Evolutionary conservation across 2,797 vertebrate species (phyloP).

Genomic region (Prunella strophiata): DNA sequence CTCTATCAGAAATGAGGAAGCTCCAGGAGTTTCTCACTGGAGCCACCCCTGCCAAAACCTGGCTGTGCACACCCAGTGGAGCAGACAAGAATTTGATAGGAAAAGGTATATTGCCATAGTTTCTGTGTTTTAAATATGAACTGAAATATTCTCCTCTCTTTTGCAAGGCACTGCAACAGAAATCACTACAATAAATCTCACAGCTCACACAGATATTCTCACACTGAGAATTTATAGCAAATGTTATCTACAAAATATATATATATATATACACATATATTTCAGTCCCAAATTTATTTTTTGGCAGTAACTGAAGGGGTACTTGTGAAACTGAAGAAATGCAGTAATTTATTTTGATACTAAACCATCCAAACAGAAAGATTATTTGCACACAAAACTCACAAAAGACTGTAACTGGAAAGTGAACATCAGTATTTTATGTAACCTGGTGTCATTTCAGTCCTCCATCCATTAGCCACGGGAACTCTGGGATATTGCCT

Average conservation of each 20-base stretch:
- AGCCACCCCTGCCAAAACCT: neutral
- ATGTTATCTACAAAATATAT: neutral
- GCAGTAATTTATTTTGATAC: neutral
- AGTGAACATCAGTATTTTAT: neutral
- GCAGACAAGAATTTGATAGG: neutral
- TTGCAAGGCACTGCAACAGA: neutral
- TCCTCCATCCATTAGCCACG: neutral
- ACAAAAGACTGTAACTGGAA: neutral
- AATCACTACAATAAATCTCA: neutral
- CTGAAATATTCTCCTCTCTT: neutral
- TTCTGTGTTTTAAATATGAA: neutral
- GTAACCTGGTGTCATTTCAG: neutral
- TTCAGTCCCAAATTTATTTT: neutral
- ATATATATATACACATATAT: neutral
- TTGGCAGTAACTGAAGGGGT: neutral
- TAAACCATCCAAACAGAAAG: neutral
- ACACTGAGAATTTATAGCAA: neutral
- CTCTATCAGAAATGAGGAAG: accelerated
- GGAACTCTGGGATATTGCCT: neutral
- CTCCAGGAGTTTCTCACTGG: neutral
- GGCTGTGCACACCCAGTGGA: neutral
- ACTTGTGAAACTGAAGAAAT: neutral
- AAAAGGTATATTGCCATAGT: accelerated
- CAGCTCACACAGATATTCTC: neutral
- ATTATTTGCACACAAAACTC: neutral